Percentiles rank a stretch among this genome's conserved stretches.
Evolutionary conservation across 2,888 invertebrate genomes (phyloP).

Genomic region (Netelia melanura): DNA sequence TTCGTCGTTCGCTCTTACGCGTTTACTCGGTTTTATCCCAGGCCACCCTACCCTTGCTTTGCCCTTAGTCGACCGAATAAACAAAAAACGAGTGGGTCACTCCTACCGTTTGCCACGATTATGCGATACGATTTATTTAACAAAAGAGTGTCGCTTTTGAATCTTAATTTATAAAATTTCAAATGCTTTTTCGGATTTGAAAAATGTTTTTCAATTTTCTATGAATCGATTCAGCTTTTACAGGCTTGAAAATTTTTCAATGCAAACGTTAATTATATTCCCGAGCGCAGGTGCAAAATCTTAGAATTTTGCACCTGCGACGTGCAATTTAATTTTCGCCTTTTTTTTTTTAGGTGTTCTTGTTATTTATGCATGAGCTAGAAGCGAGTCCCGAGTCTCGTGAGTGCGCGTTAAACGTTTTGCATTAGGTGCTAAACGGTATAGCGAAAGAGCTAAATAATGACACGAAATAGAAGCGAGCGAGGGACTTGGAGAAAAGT

Average conservation of each 20-base stretch:
- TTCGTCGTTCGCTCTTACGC: slow-evolving; percentile 57
- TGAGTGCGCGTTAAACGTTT: slow-evolving; percentile 22
- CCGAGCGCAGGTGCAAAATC: background rate
- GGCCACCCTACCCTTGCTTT: background rate
- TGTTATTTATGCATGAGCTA: slow-evolving; percentile 5
- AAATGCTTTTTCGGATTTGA: no score
- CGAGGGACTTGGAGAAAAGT: background rate
- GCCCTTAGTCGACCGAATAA: no score
- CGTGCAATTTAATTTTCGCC: background rate
- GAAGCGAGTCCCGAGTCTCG: background rate
- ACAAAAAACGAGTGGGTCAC: no score
- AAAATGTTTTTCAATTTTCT: no score
- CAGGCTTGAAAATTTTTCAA: background rate
- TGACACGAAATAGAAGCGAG: slow-evolving; percentile 8
- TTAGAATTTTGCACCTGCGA: background rate
- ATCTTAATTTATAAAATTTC: no score
- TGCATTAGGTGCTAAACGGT: slow-evolving; percentile 54
- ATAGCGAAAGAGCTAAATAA: slow-evolving; percentile 28
- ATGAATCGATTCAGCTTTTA: no score
- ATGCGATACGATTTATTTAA: no score
- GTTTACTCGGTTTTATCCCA: slow-evolving; percentile 43
- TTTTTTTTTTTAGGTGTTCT: background rate
- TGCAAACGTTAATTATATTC: background rate
- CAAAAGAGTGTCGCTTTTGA: no score
- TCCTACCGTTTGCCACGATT: no score